Conservation (phyloP, 2,113 vertebrate genomes). For the Ancistrus triradiatus region DNA sequence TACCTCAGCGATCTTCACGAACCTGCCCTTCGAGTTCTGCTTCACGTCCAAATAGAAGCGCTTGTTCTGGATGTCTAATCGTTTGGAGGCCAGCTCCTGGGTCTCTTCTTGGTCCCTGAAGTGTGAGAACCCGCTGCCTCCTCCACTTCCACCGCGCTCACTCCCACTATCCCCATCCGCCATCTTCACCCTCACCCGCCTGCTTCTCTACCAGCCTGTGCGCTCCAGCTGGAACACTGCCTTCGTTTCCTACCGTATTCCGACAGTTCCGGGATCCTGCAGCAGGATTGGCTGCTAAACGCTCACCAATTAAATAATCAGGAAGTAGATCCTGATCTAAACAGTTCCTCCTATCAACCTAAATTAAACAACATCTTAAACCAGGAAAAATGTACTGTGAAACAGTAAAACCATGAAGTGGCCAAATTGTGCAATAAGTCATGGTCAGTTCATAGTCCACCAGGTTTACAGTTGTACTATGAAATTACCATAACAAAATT, state of each 20-base stretch:
- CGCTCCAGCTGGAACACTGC: constrained; percentile 58
- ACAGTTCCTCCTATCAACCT: too few relatives aligned
- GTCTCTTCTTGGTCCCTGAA: constrained; percentile 84
- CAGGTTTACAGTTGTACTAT: too few relatives aligned
- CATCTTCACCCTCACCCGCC: constrained; percentile 82
- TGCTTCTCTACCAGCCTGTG: constrained; percentile 59
- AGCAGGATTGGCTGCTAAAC: too few relatives aligned
- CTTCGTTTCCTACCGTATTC: constrained; percentile 15
- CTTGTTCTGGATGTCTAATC: constrained; percentile 88
- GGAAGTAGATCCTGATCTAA: too few relatives aligned
- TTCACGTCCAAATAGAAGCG: constrained; percentile 89
- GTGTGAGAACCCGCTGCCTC: constrained; percentile 68
- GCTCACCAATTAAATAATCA: too few relatives aligned
- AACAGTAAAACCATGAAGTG: too few relatives aligned
- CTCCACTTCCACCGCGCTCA: constrained; percentile 72
- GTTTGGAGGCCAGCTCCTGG: constrained; percentile 85
- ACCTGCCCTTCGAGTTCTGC: constrained; percentile 88
- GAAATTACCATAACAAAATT: too few relatives aligned
- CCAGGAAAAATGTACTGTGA: too few relatives aligned
- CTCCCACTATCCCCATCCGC: constrained; percentile 90
- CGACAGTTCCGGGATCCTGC: too few relatives aligned
- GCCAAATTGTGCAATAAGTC: too few relatives aligned
- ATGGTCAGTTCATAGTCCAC: too few relatives aligned
- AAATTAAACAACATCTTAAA: too few relatives aligned
- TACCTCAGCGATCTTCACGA: constrained; percentile 97